Evolutionary conservation across 2,888 invertebrate genomes (phyloP).

Genomic region (Callyntrura guangdongensis): DNA sequence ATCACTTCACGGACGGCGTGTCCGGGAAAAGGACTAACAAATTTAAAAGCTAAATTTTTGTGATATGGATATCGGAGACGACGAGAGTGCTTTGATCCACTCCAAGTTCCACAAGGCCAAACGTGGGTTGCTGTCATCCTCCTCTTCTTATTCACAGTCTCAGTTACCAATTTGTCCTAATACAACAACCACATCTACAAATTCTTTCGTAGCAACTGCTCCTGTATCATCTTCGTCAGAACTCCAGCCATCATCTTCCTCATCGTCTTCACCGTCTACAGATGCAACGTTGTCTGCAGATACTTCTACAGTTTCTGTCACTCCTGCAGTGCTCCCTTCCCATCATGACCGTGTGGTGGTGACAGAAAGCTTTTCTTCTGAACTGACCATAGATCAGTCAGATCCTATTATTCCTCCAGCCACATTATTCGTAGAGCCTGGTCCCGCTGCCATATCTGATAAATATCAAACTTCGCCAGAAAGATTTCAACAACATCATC

Average conservation of each 20-base stretch:
- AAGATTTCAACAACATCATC: constrained; percentile 57
- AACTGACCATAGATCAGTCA: constrained; percentile 8
- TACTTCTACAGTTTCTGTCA: constrained; percentile 51
- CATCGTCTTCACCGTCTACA: constrained; percentile 58
- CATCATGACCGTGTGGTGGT: constrained; percentile 18
- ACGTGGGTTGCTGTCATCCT: constrained; percentile 79
- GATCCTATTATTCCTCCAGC: constrained; percentile 47
- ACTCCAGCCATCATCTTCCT: constrained; percentile 51
- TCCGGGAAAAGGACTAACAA: constrained; percentile 56
- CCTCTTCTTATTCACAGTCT: constrained; percentile 47
- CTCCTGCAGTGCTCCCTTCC: neutral
- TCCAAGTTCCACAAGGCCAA: constrained; percentile 84
- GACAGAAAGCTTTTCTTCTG: neutral
- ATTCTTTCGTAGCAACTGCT: neutral
- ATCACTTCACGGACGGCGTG: constrained; percentile 54
- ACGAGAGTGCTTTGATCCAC: constrained; percentile 84
- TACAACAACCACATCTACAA: constrained; percentile 18
- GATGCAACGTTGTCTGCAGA: constrained; percentile 62
- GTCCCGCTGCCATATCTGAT: neutral
- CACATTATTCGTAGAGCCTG: neutral
- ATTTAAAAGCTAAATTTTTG: constrained; percentile 69
- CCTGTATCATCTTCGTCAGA: constrained; percentile 44
- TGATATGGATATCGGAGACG: constrained; percentile 84
- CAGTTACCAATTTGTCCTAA: constrained; percentile 28
- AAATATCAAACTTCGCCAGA: constrained; percentile 9